phyloP scores from a whole-genome alignment of 2,797 vertebrate species.

The Coluber constrictor region DNA sequence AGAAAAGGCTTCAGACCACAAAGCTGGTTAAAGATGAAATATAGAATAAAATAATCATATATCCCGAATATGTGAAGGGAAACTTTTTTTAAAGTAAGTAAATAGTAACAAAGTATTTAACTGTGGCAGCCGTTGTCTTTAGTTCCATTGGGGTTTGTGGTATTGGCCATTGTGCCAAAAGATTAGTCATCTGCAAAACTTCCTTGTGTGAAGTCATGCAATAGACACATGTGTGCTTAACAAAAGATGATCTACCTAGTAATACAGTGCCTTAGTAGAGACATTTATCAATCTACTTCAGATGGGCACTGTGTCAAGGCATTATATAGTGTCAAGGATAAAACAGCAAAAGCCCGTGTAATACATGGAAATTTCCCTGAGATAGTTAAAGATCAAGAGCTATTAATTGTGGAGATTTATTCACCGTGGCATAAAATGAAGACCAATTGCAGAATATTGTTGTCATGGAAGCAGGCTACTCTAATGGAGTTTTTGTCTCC shows the following conservation, averaged over 20 bases:
- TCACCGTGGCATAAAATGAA: neutral
- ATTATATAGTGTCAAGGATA: neutral
- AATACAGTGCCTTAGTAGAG: neutral
- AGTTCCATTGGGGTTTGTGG: neutral
- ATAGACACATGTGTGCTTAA: neutral
- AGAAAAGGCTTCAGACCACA: neutral
- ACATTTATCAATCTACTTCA: neutral
- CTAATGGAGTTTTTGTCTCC: neutral
- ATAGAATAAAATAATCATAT: neutral
- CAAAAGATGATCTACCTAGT: neutral
- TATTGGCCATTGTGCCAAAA: neutral
- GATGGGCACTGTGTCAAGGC: neutral
- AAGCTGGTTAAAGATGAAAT: neutral
- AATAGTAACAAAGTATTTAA: neutral
- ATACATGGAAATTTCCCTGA: neutral
- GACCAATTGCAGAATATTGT: neutral
- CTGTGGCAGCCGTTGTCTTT: neutral
- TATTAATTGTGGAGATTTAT: conserved; percentile 1
- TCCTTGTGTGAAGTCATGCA: neutral
- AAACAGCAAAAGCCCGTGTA: neutral
- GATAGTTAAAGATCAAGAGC: neutral
- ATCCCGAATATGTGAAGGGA: neutral
- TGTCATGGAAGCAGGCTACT: conserved; percentile 1
- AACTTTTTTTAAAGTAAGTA: neutral
- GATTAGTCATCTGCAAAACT: neutral